Evolutionary conservation across 2,797 vertebrate species (phyloP).

Genomic region (Naso thynnoides): DNA sequence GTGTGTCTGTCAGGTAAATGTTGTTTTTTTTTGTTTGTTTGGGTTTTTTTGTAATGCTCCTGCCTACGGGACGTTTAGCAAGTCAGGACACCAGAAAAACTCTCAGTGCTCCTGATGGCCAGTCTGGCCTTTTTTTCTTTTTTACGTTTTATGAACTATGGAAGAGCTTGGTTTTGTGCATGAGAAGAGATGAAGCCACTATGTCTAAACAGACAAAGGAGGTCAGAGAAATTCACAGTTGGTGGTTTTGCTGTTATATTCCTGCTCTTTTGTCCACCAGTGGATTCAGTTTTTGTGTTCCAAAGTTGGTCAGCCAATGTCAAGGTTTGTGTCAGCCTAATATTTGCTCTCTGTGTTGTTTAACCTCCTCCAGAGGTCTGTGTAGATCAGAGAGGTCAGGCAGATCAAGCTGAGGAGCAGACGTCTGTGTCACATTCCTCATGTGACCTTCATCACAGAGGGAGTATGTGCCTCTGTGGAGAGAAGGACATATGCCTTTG

Average conservation of each 20-base stretch:
- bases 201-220: neutral
- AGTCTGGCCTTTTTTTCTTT: slow-evolving; percentile 8
- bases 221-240: neutral
- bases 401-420: slow-evolving; percentile 64
- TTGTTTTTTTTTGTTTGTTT: too few relatives aligned
- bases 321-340: slow-evolving; percentile 57
- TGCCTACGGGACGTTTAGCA: too few relatives aligned
- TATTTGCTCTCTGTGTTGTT: slow-evolving; percentile 57
- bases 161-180: slow-evolving; percentile 17
- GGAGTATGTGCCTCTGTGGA: slow-evolving; percentile 53
- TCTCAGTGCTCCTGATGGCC: too few relatives aligned
- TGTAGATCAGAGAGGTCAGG: slow-evolving; percentile 51
- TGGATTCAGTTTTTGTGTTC: neutral
- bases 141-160: slow-evolving; percentile 6
- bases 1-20: too few relatives aligned
- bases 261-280: neutral
- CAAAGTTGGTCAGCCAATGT: slow-evolving; percentile 40
- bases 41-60: too few relatives aligned
- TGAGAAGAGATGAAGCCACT: slow-evolving; percentile 23
- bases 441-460: slow-evolving; percentile 70
- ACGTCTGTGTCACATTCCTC: slow-evolving; percentile 78
- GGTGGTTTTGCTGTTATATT: neutral
- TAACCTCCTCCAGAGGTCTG: slow-evolving; percentile 56
- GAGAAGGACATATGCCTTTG: slow-evolving; percentile 24
- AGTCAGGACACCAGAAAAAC: too few relatives aligned